Evolutionary conservation across 2,797 vertebrate genomes (phyloP), one percentile per base, ranked within the genome.

Genomic region (Pseudochaenichthys georgianus): DNA sequence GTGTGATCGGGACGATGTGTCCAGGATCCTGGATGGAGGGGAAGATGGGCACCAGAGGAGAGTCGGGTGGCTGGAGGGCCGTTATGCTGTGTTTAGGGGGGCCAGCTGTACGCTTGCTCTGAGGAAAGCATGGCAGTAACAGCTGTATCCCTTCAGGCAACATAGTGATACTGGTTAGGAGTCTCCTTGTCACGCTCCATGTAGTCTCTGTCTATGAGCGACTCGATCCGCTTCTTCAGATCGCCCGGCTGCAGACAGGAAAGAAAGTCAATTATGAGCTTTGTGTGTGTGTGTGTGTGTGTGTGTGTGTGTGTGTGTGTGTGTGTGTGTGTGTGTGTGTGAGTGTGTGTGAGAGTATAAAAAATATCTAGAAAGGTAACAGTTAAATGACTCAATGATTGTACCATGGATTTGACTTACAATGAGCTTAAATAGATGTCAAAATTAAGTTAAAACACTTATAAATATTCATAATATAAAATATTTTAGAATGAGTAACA

Each of bases 171-270:
- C 91, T 98, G 97, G 88, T 97, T 98, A 1, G 97, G 96, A 78
- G 94, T 98, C 92, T 99, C 97, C 93, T 96, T 97, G 91, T 99
- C 96, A 64, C 96, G 95, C 76, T 99, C 97, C 97, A 99, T 98
- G 91, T 98, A 98, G 94, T 98, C 97, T 95, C 97, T 95, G 90
- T 99, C 97, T 90, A 99, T 98, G 70, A 98, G 96, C 13, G 97
- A 99, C 91, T 99, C 97, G 11, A 99, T 97, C 67, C 97, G 94
- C 89, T 99, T 99, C 93, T 99, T 99, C 88, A 99, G 94, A 85
- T 98, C 97, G 63, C 97, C 97, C 72, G 97, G 96, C 97, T 99
- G 88, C 23, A 88, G 63, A 91, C 77, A 73, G 57, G 62, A 69
- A 60, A 58, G 17, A 0, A 55, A 53, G 53, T 66, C 28, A 73